Evolutionary conservation across 2,797 vertebrate genomes (phyloP).

Genomic region (Gymnoscopelus microlampas): DNA sequence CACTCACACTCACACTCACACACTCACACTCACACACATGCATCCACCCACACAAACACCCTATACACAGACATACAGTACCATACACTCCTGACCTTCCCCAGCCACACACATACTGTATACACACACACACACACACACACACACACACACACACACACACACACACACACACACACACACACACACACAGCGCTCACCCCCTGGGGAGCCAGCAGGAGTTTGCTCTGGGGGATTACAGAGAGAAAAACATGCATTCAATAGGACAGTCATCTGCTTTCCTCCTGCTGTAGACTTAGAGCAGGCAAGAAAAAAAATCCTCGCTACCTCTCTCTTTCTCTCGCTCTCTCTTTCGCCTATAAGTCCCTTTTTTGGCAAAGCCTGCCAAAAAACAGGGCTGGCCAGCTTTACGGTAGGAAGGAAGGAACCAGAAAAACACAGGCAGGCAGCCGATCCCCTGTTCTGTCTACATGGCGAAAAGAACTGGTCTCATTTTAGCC

Average conservation of each 20-base stretch:
- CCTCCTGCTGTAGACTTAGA: constrained; percentile 70
- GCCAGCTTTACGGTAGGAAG: constrained; percentile 73
- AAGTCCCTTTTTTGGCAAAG: constrained; percentile 81
- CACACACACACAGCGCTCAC: constrained; percentile 62
- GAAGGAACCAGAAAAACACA: constrained; percentile 36
- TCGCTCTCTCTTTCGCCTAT: constrained; percentile 71
- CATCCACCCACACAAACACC: constrained; percentile 11
- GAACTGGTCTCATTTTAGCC: constrained; percentile 75
- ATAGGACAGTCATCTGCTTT: constrained; percentile 76
- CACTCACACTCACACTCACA: not conserved
- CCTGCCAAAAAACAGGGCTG: constrained; percentile 76
- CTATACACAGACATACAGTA: constrained; percentile 54
- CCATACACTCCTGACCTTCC: constrained; percentile 55
- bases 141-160: constrained; percentile 14
- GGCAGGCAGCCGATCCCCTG: constrained; percentile 71
- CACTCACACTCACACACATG: not conserved
- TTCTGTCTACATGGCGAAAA: constrained; percentile 80
- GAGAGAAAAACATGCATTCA: constrained; percentile 71
- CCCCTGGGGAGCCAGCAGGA: constrained; percentile 80
- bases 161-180: constrained; percentile 20
- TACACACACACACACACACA: not conserved
- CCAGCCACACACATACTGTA: too few species aligned
- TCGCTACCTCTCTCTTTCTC: constrained; percentile 69
- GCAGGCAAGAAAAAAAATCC: constrained; percentile 67
- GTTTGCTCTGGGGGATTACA: constrained; percentile 82